Evolutionary conservation across 2,797 vertebrate genomes (phyloP).

Genomic region (Gymnoscopelus microlampas): DNA sequence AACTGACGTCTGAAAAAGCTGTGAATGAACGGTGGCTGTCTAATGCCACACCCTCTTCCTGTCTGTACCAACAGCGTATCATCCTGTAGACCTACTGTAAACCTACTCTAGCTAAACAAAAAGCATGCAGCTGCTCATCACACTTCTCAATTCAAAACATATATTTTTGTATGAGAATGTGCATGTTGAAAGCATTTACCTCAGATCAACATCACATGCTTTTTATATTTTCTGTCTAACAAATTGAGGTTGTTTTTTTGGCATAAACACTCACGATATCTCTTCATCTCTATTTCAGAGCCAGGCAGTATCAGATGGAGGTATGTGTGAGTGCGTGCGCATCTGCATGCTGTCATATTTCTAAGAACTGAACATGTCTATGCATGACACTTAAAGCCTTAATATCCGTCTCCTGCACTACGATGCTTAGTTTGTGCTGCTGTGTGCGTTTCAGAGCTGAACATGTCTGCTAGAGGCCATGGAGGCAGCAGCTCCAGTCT

Average conservation of each 20-base stretch:
- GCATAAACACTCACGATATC: background rate
- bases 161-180: slow-evolving; percentile 38
- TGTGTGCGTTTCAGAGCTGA: slow-evolving; percentile 85
- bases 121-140: slow-evolving; percentile 49
- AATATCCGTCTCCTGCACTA: slow-evolving; percentile 37
- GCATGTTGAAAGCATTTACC: background rate
- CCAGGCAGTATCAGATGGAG: slow-evolving; percentile 95
- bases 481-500: slow-evolving; percentile 89
- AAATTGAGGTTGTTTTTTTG: background rate
- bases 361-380: slow-evolving; percentile 48
- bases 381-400: slow-evolving; percentile 51
- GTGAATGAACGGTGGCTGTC: slow-evolving; percentile 66
- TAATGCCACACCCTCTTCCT: slow-evolving; percentile 73
- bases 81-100: no score
- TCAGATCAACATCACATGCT: background rate
- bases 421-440: slow-evolving; percentile 33
- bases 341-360: slow-evolving; percentile 18
- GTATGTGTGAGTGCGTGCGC: slow-evolving; percentile 77
- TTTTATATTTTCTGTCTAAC: background rate
- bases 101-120: background rate
- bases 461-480: slow-evolving; percentile 79
- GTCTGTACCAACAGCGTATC: slow-evolving; percentile 16
- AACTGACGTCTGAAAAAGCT: slow-evolving; percentile 48
- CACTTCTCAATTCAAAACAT: slow-evolving; percentile 24
- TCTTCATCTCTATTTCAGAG: slow-evolving; percentile 80